Percentiles rank a stretch among this genome's conserved stretches.
These are phyloP conservation scores for Sialis lutaria DNA, from an alignment of 2,888 invertebrate species.

Conservation along the genomic window DNA sequence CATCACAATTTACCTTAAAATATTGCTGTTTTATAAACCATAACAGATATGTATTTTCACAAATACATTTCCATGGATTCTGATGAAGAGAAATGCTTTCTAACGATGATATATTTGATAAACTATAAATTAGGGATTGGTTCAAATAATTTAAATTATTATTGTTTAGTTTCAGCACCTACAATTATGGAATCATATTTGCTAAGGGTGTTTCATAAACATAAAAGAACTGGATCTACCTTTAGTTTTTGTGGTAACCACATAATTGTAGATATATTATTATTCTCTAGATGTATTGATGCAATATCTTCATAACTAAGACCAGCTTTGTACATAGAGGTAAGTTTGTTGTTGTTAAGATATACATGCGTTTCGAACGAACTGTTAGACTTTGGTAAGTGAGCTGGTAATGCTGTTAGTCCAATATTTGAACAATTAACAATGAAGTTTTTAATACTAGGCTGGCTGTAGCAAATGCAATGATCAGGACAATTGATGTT, in stretches of 20 bases:
- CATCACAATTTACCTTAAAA: constrained; percentile 13
- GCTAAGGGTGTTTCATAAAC: no score
- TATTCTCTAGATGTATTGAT: constrained; percentile 29
- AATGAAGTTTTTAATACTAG: constrained; percentile 20
- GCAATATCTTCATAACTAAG: constrained; percentile 23
- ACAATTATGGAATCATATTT: constrained; percentile 6
- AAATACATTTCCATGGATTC: constrained; percentile 44
- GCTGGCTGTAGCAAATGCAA: constrained; percentile 33
- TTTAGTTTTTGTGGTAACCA: constrained; percentile 23
- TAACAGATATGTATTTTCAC: constrained; percentile 28
- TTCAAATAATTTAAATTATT: constrained; percentile 35
- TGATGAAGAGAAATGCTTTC: constrained; percentile 23
- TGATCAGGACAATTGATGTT: constrained; percentile 26
- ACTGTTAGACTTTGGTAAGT: no score
- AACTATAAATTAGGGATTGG: constrained; percentile 20
- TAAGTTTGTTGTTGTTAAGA: constrained; percentile 25
- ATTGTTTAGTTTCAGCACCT: constrained; percentile 10
- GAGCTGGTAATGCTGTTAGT: no score
- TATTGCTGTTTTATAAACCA: constrained; percentile 23
- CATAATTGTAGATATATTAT: constrained; percentile 25
- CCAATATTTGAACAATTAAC: constrained; percentile 30
- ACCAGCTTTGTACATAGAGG: constrained; percentile 17
- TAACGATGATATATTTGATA: constrained; percentile 23
- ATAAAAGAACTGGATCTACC: constrained; percentile 21
- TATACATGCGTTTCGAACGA: constrained; percentile 23